Percentiles rank a stretch among this genome's conserved stretches.
These are phyloP conservation scores for Oryzias curvinotus DNA, from an alignment of 2,113 vertebrate genomes.

Conservation along the genomic window DNA sequence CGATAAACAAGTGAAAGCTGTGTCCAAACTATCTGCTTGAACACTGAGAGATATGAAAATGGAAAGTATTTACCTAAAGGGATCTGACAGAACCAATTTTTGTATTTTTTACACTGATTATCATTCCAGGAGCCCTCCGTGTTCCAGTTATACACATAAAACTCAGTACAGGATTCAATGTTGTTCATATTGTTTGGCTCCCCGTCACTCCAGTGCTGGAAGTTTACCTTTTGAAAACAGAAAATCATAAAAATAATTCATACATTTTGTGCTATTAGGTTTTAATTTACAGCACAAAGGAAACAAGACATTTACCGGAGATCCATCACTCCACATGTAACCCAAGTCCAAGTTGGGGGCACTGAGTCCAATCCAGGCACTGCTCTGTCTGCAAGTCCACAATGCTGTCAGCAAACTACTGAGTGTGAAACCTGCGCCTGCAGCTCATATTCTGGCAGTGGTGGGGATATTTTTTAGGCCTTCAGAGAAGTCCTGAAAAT, in stretches of 20 bases:
- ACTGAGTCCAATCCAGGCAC: constrained; percentile 80
- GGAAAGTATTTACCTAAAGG: constrained; percentile 79
- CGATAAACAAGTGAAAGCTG: too few species aligned
- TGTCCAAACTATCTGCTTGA: background rate
- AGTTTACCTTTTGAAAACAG: constrained; percentile 78
- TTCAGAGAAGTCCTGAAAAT: too few species aligned
- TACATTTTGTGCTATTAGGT: too few species aligned
- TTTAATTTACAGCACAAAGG: background rate
- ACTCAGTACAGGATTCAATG: constrained; percentile 84
- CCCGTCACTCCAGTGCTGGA: constrained; percentile 86
- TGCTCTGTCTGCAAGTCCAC: constrained; percentile 14
- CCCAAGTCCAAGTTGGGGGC: constrained; percentile 77
- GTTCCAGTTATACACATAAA: constrained; percentile 51
- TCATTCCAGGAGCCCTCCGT: constrained; percentile 81
- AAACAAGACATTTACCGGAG: constrained; percentile 80
- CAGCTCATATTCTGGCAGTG: too few species aligned
- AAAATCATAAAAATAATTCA: background rate
- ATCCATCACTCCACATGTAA: constrained; percentile 86
- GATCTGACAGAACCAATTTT: constrained; percentile 90
- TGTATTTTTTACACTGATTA: constrained; percentile 80
- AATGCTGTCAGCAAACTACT: too few species aligned
- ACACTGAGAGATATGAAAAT: background rate
- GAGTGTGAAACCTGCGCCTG: too few species aligned
- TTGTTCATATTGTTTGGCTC: constrained; percentile 91
- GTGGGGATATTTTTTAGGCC: too few species aligned